A percentile compares a stretch with the other conserved stretches of the same genome.
Conservation (phyloP, 2,113 vertebrate genomes). For the Gymnobelideus leadbeateri region DNA sequence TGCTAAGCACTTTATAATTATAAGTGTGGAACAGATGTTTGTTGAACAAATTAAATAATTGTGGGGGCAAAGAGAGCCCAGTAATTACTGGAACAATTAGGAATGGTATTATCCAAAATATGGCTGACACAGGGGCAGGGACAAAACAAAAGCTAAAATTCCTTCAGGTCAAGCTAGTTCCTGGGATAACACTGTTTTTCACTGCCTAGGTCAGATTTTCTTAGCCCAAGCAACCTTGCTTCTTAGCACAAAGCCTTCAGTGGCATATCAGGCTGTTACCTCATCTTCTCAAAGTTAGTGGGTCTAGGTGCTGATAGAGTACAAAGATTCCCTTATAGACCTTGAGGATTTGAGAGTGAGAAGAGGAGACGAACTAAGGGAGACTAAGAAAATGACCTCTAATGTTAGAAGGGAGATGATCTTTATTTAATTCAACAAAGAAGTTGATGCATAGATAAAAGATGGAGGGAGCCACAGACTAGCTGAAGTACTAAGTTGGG, state of each 20-base stretch:
- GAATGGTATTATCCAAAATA: background rate
- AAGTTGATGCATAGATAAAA: background rate
- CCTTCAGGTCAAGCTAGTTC: background rate
- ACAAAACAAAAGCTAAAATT: background rate
- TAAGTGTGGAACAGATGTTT: background rate
- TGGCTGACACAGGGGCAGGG: background rate
- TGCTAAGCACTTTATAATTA: background rate
- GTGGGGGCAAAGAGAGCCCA: background rate
- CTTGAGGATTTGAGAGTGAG: background rate
- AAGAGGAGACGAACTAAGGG: background rate
- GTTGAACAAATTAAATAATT: background rate
- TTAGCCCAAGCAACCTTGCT: background rate
- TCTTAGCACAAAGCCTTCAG: background rate
- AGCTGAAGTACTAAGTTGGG: background rate
- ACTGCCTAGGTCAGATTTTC: background rate
- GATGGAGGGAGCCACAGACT: background rate
- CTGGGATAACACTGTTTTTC: background rate
- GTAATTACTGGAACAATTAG: background rate
- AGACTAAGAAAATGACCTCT: background rate
- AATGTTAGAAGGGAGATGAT: background rate
- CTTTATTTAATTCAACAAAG: background rate
- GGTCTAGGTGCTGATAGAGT: background rate
- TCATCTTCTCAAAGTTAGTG: background rate
- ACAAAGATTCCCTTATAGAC: background rate
- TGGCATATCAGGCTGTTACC: background rate